phyloP scores from a whole-genome alignment of 2,888 invertebrate genomes.

The Drosophila conformis region DNA sequence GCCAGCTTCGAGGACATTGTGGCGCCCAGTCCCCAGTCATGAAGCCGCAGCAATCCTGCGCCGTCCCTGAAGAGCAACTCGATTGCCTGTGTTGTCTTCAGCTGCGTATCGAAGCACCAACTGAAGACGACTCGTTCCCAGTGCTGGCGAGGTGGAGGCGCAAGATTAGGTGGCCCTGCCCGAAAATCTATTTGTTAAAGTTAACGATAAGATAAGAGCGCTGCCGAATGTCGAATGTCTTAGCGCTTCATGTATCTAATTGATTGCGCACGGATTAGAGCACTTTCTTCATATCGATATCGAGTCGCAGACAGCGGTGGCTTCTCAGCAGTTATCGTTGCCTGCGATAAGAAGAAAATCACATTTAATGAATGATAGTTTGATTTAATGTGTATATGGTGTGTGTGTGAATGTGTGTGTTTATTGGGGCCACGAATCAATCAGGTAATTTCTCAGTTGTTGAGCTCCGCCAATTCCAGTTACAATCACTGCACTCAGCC shows the following conservation, averaged over 20 bases:
- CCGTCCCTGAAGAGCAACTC: slow-evolving; percentile 12
- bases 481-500: slow-evolving; percentile 49
- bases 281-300: slow-evolving; percentile 67
- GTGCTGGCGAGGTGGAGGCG: slow-evolving; percentile 50
- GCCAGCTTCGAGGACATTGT: slow-evolving; percentile 3
- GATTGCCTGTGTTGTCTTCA: slow-evolving; percentile 56
- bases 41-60: slow-evolving; percentile 8
- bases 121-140: slow-evolving; percentile 52
- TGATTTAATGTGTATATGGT: slow-evolving; percentile 14
- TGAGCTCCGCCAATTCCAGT: slow-evolving; percentile 29
- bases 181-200: slow-evolving; percentile 62
- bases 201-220: slow-evolving; percentile 63
- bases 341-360: slow-evolving; percentile 50
- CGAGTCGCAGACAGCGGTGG: slow-evolving; percentile 26
- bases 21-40: slow-evolving; percentile 37
- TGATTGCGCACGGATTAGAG: slow-evolving; percentile 71
- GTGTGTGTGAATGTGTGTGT: not conserved
- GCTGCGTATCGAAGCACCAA: slow-evolving; percentile 42
- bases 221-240: slow-evolving; percentile 53
- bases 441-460: slow-evolving; percentile 58
- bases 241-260: slow-evolving; percentile 67
- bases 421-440: slow-evolving; percentile 65
- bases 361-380: slow-evolving; percentile 71
- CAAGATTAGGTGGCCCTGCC: slow-evolving; percentile 54
- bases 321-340: slow-evolving; percentile 6